These are phyloP conservation scores for Suillia variegata DNA, from an alignment of 2,888 invertebrate genomes.

Conservation along the genomic window DNA sequence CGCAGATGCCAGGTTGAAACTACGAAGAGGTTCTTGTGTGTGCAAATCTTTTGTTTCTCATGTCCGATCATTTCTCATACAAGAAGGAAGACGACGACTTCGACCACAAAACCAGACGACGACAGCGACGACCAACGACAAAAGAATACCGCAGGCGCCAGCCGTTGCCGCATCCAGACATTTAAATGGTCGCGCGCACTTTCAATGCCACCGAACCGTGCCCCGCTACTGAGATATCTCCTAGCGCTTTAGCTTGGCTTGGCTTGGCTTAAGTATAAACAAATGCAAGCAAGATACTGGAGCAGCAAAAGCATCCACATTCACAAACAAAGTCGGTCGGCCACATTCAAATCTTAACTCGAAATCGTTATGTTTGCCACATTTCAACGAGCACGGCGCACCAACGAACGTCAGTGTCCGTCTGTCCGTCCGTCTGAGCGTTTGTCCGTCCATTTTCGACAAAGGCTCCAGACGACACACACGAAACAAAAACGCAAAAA, in stretches of 20 bases:
- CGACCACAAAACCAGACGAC: too few species aligned
- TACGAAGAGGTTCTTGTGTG: slow-evolving; percentile 15
- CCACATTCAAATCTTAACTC: slow-evolving; percentile 59
- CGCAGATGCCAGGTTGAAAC: background rate
- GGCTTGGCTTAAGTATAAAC: too few species aligned
- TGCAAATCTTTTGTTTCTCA: slow-evolving; percentile 56
- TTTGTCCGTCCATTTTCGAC: background rate
- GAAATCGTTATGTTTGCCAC: slow-evolving; percentile 47
- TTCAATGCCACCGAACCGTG: slow-evolving; percentile 22
- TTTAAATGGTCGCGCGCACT: slow-evolving; percentile 38
- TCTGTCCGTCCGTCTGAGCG: too few species aligned
- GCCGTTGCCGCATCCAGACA: slow-evolving; percentile 41
- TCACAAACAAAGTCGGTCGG: slow-evolving; percentile 12
- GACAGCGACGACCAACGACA: slow-evolving; percentile 48
- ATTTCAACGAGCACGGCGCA: slow-evolving; percentile 29
- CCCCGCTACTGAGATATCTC: too few species aligned
- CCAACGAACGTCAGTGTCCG: background rate
- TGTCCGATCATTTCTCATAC: slow-evolving; percentile 58
- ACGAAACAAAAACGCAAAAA: slow-evolving; percentile 28
- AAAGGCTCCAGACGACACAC: background rate
- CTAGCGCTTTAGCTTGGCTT: too few species aligned
- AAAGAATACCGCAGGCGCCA: slow-evolving; percentile 60
- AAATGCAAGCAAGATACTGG: background rate
- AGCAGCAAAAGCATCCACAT: too few species aligned
- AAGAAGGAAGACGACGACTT: slow-evolving; percentile 39